Evolutionary conservation across 2,797 vertebrate genomes (phyloP), one percentile per base, ranked within the genome.

Genomic region (Danio kyathit): DNA sequence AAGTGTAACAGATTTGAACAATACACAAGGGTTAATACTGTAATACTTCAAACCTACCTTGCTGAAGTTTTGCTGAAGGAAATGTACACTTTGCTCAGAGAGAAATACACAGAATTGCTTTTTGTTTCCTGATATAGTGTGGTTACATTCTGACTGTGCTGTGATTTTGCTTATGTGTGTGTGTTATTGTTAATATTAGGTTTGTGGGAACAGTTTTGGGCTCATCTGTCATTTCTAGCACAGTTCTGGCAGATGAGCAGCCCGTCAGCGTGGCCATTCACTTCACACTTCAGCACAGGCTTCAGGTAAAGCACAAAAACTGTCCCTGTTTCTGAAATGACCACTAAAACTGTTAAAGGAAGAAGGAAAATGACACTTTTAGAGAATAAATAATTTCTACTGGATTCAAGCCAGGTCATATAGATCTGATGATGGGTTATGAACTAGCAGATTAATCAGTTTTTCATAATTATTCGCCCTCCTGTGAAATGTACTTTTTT

Each of bases 191-290:
- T 19, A 61, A 0, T 40, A 19, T 6, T 88, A 98, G 97, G 87
- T 92, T 92, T 76, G 44, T 93, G 85, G 85, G 93, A 66, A 95
- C 94, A 5, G 13, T 89, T 0, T 89, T 97, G 90, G 95, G 95
- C 21, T 97, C 97, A 0, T 95, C 96, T 0, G 84, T 98, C 65
- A 96, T 98, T 82, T 97, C 97, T 7, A 94, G 94, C 9, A 86
- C 94, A 0, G 90, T 97, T 49, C 89, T 96, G 80, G 89, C 91
- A 0, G 89, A 93, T 5, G 76, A 88, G 7, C 93, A 92, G 85
- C 93, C 92, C 3, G 79, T 97, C 16, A 95, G 92, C 90, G 93
- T 92, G 0, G 90, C 96, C 0, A 95, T 98, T 66, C 92, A 54
- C 61, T 98, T 96, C 86, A 94, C 84, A 51, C 94, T 97, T 29